phyloP scores from a whole-genome alignment of 2,113 vertebrate species.

The Silurus glanis region DNA sequence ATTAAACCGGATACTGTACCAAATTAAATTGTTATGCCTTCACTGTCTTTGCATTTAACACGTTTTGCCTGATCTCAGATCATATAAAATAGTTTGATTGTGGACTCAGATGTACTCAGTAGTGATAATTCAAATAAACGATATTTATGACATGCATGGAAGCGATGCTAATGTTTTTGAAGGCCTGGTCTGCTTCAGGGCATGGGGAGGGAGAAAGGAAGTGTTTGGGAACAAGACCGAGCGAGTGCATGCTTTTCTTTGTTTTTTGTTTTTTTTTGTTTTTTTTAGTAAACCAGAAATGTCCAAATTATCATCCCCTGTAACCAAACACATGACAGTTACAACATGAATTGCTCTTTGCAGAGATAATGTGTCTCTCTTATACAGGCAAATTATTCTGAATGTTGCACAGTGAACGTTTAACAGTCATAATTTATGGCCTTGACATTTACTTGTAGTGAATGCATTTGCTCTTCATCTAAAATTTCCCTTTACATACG shows the following conservation, averaged over 20 bases:
- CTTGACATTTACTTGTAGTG: conserved; percentile 35
- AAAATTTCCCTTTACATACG: background rate
- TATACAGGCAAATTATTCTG: background rate
- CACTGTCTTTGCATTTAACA: background rate
- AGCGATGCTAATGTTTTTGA: background rate
- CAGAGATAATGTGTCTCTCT: background rate
- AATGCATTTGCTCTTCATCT: background rate
- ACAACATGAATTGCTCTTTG: background rate
- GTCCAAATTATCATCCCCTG: background rate
- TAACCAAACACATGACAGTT: no score
- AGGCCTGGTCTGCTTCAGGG: background rate
- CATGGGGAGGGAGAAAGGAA: background rate
- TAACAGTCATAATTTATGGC: conserved; percentile 13
- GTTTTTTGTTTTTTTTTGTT: no score
- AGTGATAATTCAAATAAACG: background rate
- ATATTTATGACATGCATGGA: background rate
- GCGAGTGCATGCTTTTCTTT: no score
- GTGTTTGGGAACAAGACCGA: background rate
- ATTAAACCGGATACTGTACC: background rate
- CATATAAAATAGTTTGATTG: background rate
- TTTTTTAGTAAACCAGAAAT: background rate
- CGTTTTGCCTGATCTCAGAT: background rate
- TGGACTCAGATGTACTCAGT: background rate
- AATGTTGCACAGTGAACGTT: background rate
- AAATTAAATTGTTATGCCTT: background rate